Evolutionary conservation across 2,113 vertebrate genomes (phyloP).

Genomic region (Elaphurus davidianus): DNA sequence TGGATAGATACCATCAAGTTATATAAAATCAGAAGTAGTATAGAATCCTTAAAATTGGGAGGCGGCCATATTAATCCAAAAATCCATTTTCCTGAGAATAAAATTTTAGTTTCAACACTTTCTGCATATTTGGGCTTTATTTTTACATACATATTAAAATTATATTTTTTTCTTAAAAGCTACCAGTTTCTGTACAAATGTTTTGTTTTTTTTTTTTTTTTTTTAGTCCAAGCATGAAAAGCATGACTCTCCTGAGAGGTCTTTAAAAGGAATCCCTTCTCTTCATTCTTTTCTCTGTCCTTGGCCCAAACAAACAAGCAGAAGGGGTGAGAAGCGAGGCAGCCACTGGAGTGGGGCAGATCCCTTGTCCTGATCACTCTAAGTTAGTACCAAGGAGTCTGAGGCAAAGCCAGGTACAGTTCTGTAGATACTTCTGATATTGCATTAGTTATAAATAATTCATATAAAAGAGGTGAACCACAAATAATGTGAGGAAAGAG

Average conservation of each 20-base stretch:
- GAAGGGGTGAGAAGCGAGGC: background rate
- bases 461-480: conserved; percentile 19
- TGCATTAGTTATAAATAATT: conserved; percentile 38
- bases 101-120: background rate
- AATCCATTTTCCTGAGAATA: background rate
- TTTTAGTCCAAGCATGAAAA: background rate
- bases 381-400: background rate
- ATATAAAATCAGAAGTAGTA: background rate
- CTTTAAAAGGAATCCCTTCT: background rate
- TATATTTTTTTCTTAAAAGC: background rate
- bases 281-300: background rate
- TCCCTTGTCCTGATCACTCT: background rate
- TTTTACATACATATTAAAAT: background rate
- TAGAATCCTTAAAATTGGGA: background rate
- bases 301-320: background rate
- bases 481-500: conserved; percentile 22
- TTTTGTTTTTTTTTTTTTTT: background rate
- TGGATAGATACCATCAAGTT: background rate
- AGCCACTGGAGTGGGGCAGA: background rate
- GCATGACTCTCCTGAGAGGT: background rate
- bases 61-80: background rate
- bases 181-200: background rate
- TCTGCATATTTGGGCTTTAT: background rate
- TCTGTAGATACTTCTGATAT: background rate
- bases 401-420: background rate